Base-by-base conservation (phyloP, 1,140 invertebrate genomes). In the Acarapis woodi region DNA sequence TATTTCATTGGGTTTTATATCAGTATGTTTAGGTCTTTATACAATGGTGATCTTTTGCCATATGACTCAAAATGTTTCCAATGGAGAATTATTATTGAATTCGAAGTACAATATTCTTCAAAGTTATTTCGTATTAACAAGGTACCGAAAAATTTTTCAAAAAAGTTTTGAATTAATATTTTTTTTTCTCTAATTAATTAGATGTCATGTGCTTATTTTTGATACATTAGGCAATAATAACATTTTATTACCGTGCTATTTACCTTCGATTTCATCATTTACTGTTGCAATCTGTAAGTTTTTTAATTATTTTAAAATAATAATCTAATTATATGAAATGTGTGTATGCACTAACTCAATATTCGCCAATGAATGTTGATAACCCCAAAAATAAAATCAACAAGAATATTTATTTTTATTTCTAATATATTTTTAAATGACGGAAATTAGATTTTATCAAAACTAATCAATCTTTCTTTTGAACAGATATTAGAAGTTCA, bases 91-190 rank as follows among this genome's bases (percentile, higher is more conserved):
- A n/a, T 19, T 40, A 42, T 18, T 40, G 24, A 15, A 40, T 40
- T 38, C 33, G 6, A 40, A 40, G 21, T 40, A 40, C 23, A 42
- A 40, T 23, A 25, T 38, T 21, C 34, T 40, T 12, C 39, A 40
- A 18, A 16, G 16, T 6, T 39, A 28, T 14, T 40, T 40, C 21
- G 39, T 40, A 4, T n/a, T 40, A 3, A 40, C 39, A n/a, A n/a
- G n/a, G n/a, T n/a, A n/a, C n/a, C n/a, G n/a, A n/a, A n/a, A n/a
- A n/a, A n/a, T n/a, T n/a, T n/a, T n/a, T n/a, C n/a, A n/a, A n/a
- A n/a, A n/a, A n/a, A n/a, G n/a, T n/a, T n/a, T n/a, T n/a, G n/a
- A n/a, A n/a, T n/a, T n/a, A n/a, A n/a, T n/a, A n/a, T n/a, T n/a
- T n/a, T n/a, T n/a, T n/a, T n/a, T n/a, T n/a, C n/a, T n/a, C n/a